Evolutionary conservation across 2,113 vertebrate genomes (phyloP), one percentile per base, ranked within the genome.

Genomic region (Xyliphius kryptos): DNA sequence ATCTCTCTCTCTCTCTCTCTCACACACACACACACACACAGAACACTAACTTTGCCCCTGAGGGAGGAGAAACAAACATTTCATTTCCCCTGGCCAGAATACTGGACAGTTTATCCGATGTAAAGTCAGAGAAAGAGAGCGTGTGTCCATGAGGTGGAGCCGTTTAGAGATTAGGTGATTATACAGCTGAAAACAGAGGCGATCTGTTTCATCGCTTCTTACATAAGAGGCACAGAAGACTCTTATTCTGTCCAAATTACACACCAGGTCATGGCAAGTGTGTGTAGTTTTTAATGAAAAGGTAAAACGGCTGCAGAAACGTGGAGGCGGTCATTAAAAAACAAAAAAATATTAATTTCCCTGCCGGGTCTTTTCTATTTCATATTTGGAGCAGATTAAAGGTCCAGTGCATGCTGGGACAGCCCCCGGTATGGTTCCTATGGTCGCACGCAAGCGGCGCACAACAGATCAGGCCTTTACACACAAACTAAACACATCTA

Each of bases 71-170:
- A 79, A 84, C 81, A 85, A 87, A 86, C 82, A 82, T 87, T 87
- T 87, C 48, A 87, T 87, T 87, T 87, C 84, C 85, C 82, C 76
- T 82, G 76, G 74, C 77, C 76, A 78, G 79, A 75, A 78, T 56
- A 78, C 70, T 71, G 75, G 70, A 81, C 73, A 73, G 78, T 73
- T 81, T 81, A 77, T 77, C 75, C 76, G 72, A 85, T 80, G 81
- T 81, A 78, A 81, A 81, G 66, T 15, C 22, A 47, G 16, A 70
- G 67, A 70, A 46, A 74, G 67, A 68, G 70, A 58, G 76, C 43
- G 70, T 63, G 70, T 72, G 21, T 59, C 15, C 22, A 56, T 38
- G 56, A 68, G 61, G 61, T 64, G 66, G 60, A 54, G 70, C 44
- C 32, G 20, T 55, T 56, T 50, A 43, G 65, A 68, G 68, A 67